Evolutionary conservation across 2,888 invertebrate genomes (phyloP), one percentile per base, ranked within the genome.

Genomic region (Tinea pellionella): DNA sequence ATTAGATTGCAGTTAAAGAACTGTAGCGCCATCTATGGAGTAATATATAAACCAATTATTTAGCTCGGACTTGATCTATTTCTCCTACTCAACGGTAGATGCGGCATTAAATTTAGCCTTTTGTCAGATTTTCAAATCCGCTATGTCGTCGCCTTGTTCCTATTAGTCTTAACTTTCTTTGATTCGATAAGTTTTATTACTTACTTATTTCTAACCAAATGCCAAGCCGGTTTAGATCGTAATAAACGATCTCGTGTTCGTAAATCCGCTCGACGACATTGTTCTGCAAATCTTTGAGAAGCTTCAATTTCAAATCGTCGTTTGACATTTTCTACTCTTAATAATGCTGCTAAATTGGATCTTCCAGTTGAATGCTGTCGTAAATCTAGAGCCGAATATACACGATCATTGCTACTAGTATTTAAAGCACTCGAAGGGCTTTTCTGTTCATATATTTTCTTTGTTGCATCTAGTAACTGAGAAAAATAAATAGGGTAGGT

Each of bases 201-300:
- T 53, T 64, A 88, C 88, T 86, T 90, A 71, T 90, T 90, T 66
- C 88, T 90, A 16, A 93, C 80, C 32, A 91, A 84, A 72, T 90
- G 89, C 93, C 93, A 93, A n/a, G 92, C 91, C 0, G 93, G 92
- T 67, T 90, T 91, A 19, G 83, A 82, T 15, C 92, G 81, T 56
- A 92, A 79, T 51, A 91, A 69, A 47, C 90, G 88, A 67, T 92
- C 91, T 29, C 90, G 79, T 67, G 90, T 82, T 61, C 89, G 86
- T 58, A 89, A 77, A 67, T 91, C 91, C 60, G 89, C 86, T 64
- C 89, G 84, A 12, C 90, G 74, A 19, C 90, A 88, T 58, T 89
- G 89, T 63, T 92, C 92, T 15, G 90, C 90, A 60, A 91, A 69
- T 64, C 84, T 82, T 56, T 82, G 81, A 8, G 88, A 85, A 62